Evolutionary conservation across 2,797 vertebrate genomes (phyloP).

Genomic region (Myotis findleyi): DNA sequence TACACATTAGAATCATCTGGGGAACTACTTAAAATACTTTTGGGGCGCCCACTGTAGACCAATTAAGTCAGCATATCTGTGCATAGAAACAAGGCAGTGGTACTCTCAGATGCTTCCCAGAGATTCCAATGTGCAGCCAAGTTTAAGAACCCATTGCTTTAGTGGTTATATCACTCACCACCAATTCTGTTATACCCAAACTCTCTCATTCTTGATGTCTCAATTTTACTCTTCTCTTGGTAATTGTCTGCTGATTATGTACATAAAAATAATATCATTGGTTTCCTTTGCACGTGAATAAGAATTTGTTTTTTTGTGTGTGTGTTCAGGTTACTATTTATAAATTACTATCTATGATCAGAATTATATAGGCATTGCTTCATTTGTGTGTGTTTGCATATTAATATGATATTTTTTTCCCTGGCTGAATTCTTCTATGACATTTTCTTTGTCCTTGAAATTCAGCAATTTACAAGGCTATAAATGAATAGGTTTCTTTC

Average conservation of each 20-base stretch:
- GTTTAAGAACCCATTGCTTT: background rate
- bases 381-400: background rate
- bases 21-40: slow-evolving; percentile 68
- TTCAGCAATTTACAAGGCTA: background rate
- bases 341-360: background rate
- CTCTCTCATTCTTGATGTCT: background rate
- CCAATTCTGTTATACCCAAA: background rate
- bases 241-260: background rate
- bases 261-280: background rate
- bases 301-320: background rate
- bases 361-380: background rate
- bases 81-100: background rate
- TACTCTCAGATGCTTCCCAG: background rate
- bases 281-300: background rate
- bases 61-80: slow-evolving; percentile 66
- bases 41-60: slow-evolving; percentile 9
- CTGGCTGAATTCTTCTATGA: background rate
- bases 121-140: background rate
- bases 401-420: background rate
- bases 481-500: background rate
- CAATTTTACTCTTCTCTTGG: background rate
- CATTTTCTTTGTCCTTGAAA: slow-evolving; percentile 29
- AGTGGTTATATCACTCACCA: background rate
- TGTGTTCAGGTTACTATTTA: background rate
- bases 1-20: slow-evolving; percentile 70